Percentiles rank a stretch among this genome's conserved stretches.
These are phyloP conservation scores for Apogon hyalosoma DNA, from an alignment of 2,797 vertebrate genomes.

Conservation along the genomic window DNA sequence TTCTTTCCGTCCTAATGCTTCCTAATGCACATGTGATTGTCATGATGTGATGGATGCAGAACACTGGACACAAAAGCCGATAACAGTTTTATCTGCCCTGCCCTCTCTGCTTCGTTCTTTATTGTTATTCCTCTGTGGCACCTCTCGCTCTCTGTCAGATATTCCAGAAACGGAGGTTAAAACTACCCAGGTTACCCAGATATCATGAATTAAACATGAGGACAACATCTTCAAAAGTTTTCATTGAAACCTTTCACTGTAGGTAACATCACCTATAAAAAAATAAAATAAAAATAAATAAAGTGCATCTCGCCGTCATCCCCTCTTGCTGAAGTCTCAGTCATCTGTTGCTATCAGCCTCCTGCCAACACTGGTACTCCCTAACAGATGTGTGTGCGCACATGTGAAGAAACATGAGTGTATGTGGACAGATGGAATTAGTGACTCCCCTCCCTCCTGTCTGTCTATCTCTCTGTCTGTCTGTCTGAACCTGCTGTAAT, in stretches of 20 bases:
- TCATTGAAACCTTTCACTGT: background rate
- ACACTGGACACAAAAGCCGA: too few species aligned
- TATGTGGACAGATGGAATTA: conserved; percentile 17
- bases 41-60: too few species aligned
- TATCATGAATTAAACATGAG: too few species aligned
- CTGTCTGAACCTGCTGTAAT: background rate
- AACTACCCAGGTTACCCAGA: too few species aligned
- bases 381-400: conserved; percentile 11
- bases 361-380: conserved; percentile 20
- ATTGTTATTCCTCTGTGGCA: too few species aligned
- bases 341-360: conserved; percentile 32
- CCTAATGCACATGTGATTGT: too few species aligned
- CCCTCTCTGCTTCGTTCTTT: too few species aligned
- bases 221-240: background rate
- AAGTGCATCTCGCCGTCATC: background rate
- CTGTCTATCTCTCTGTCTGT: conserved; percentile 3
- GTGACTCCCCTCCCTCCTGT: background rate
- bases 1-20: too few species aligned
- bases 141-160: too few species aligned
- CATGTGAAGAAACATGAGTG: background rate
- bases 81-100: too few species aligned
- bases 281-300: background rate
- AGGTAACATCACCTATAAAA: background rate
- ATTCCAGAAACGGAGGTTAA: too few species aligned
- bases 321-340: conserved; percentile 7